Conservation (phyloP, 2,888 invertebrate genomes). For the Pogonocherus hispidulus region DNA sequence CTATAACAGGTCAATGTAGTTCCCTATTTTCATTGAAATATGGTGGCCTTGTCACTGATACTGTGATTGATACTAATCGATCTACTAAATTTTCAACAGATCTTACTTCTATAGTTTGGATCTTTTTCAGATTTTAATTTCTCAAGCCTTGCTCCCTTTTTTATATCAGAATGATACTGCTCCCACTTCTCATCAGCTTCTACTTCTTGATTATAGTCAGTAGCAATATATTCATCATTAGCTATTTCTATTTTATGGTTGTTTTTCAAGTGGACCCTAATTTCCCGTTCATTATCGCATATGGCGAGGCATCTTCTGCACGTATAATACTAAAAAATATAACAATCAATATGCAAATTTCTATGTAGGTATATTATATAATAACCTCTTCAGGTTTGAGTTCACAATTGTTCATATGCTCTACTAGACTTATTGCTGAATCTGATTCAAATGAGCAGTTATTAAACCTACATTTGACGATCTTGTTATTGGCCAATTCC, state of each 20-base stretch:
- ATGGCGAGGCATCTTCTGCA: conserved; percentile 61
- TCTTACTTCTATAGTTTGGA: neutral
- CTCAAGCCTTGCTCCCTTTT: conserved; percentile 30
- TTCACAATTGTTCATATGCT: conserved; percentile 61
- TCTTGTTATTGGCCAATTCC: conserved; percentile 55
- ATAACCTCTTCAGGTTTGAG: conserved; percentile 55
- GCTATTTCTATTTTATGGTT: conserved; percentile 46
- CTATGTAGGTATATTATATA: neutral
- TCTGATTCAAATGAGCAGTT: conserved; percentile 60
- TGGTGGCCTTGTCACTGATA: too few species aligned
- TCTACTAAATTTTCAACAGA: too few species aligned
- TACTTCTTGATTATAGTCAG: conserved; percentile 40
- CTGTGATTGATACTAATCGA: too few species aligned
- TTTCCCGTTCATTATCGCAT: conserved; percentile 49
- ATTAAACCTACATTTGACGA: conserved; percentile 60
- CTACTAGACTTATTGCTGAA: conserved; percentile 54
- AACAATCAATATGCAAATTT: neutral
- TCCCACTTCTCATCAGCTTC: conserved; percentile 39
- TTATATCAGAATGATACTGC: conserved; percentile 31
- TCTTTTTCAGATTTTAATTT: neutral
- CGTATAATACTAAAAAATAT: conserved; percentile 56
- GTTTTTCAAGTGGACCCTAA: conserved; percentile 54
- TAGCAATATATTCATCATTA: conserved; percentile 36
- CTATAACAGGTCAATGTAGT: too few species aligned
- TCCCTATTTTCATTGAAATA: too few species aligned